Evolutionary conservation across 2,113 vertebrate genomes (phyloP), one percentile per base, ranked within the genome.

Genomic region (Sapajus apella): DNA sequence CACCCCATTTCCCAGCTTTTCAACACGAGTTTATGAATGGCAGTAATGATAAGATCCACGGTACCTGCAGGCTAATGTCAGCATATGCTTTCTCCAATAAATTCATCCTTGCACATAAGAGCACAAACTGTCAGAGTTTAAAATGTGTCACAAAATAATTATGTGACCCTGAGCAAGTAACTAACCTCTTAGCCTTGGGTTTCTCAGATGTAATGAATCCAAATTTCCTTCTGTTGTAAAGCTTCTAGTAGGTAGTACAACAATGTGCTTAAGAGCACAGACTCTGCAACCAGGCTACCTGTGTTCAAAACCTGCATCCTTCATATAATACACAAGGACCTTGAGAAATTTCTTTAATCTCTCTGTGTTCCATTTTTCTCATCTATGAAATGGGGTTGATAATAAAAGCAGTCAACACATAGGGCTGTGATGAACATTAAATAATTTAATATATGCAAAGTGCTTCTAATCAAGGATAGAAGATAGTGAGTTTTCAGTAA

Each of bases 71-170:
- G 56, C 55, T 40, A 93, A 55, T 50, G 68, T 82, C 32, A 76
- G 40, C 50, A 45, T 50, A 56, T 50, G 30, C 70, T 61, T 1
- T 79, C 58, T 80, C 61, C 95, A 94, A 45, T 86, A 89, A 96
- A 91, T 66, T 82, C 66, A 87, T 17, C 45, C 61, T 55, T 92
- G 30, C 43, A 91, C 52, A 85, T 47, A 88, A 66, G 9, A 81
- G 7, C 3, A 56, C 25, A 58, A 27, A 76, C 12, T 81, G 35
- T 52, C 50, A 56, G 50, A 21, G 25, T 86, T 89, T 82, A 88
- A 47, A 50, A 11, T 91, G 13, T 82, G 68, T 73, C 87, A 87
- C 21, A 92, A 95, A 96, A 77, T 87, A 58, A 94, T 40, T 77
- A 85, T 32, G 27, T 55, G 35, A 90, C 18, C 21, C 45, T 43